phyloP scores from a whole-genome alignment of 2,888 invertebrate genomes.

The Bellardia bayeri region DNA sequence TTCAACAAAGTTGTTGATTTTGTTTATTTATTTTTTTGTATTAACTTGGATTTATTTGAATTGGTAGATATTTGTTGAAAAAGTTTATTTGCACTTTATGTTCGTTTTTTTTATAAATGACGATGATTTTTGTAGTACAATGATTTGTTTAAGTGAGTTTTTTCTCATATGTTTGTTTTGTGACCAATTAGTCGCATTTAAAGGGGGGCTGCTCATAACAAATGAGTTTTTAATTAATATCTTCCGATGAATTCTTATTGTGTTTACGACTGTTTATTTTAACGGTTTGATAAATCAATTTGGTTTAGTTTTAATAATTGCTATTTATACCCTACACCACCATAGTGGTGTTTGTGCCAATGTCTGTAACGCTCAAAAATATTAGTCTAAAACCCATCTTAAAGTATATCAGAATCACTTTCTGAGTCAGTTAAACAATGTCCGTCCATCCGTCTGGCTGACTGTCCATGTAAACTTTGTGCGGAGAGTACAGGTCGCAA shows the following conservation, averaged over 20 bases:
- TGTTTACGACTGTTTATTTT: background rate
- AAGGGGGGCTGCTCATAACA: slow-evolving; percentile 13
- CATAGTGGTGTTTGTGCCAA: too few relatives aligned
- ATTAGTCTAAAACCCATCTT: too few relatives aligned
- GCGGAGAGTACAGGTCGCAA: too few relatives aligned
- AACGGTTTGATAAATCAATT: slow-evolving; percentile 12
- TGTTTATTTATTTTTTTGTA: slow-evolving; percentile 3
- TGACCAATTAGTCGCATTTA: slow-evolving; percentile 39
- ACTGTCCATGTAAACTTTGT: too few relatives aligned
- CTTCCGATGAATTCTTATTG: background rate
- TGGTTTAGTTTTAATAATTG: background rate
- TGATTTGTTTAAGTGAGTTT: background rate
- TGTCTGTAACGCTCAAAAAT: too few relatives aligned
- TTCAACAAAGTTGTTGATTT: slow-evolving; percentile 47
- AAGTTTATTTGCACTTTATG: slow-evolving; percentile 4
- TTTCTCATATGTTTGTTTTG: slow-evolving; percentile 22
- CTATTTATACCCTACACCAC: too few relatives aligned
- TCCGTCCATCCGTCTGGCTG: too few relatives aligned
- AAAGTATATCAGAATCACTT: too few relatives aligned
- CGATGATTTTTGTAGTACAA: background rate
- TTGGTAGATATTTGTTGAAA: background rate
- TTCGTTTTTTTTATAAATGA: background rate
- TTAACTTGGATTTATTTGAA: slow-evolving; percentile 26
- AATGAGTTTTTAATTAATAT: slow-evolving; percentile 57
- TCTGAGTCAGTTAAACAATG: too few relatives aligned